These are phyloP conservation scores for Macroteleia sp. DNA, from an alignment of 2,888 invertebrate genomes.

Conservation along the genomic window DNA sequence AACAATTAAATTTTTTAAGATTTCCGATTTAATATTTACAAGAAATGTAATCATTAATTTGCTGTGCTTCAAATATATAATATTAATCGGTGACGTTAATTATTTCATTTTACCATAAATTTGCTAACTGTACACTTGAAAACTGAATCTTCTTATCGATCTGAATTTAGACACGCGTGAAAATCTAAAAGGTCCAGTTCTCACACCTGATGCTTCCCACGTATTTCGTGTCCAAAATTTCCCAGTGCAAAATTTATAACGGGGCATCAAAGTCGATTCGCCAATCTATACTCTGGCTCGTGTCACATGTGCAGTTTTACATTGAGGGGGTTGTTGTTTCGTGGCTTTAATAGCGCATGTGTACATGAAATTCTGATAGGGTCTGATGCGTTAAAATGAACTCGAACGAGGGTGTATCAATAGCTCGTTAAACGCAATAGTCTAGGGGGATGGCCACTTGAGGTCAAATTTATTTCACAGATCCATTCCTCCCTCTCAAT, in stretches of 20 bases:
- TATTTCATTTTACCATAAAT: not conserved
- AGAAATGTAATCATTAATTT: too few species aligned
- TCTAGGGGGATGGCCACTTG: slow-evolving; percentile 70
- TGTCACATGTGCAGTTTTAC: slow-evolving; percentile 70
- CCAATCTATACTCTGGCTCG: slow-evolving; percentile 31
- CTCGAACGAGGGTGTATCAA: slow-evolving; percentile 77
- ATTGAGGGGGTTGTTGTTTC: slow-evolving; percentile 50
- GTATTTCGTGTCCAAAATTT: slow-evolving; percentile 53
- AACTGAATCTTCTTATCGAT: not conserved
- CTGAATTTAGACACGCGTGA: slow-evolving; percentile 26
- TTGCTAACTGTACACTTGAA: not conserved
- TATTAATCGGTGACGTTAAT: too few species aligned
- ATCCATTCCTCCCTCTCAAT: slow-evolving; percentile 58
- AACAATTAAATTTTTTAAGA: too few species aligned
- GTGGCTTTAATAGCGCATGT: slow-evolving; percentile 53
- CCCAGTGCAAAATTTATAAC: slow-evolving; percentile 76
- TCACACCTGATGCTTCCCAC: slow-evolving; percentile 46
- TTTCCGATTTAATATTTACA: too few species aligned
- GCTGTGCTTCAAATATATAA: too few species aligned
- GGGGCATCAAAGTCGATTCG: slow-evolving; percentile 63
- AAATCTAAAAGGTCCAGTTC: slow-evolving; percentile 18
- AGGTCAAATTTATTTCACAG: slow-evolving; percentile 82
- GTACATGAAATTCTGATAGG: slow-evolving; percentile 48
- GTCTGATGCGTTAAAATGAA: slow-evolving; percentile 47
- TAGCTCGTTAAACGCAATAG: slow-evolving; percentile 81